A percentile compares a stretch with the other conserved stretches of the same genome.
Conservation (phyloP, 2,888 invertebrate genomes). For the Cephus nigrinus region DNA sequence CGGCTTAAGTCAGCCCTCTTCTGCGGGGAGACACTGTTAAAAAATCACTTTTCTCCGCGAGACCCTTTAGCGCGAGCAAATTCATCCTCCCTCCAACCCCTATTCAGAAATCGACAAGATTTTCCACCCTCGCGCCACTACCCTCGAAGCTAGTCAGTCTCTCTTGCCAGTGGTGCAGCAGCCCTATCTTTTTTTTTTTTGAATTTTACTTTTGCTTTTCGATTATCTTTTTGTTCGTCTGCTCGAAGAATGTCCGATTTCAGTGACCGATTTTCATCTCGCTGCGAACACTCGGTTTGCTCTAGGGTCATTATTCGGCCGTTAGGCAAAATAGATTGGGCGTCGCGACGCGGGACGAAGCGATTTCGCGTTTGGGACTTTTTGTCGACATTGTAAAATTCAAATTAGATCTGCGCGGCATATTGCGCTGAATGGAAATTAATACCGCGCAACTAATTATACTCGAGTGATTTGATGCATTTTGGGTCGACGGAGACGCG, state of each 20-base stretch:
- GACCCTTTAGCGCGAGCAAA: not conserved
- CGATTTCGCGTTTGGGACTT: slow-evolving; percentile 48
- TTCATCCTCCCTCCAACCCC: not conserved
- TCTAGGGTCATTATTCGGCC: slow-evolving; percentile 55
- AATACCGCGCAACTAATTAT: slow-evolving; percentile 63
- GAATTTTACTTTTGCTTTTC: not conserved
- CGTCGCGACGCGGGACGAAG: slow-evolving; percentile 37
- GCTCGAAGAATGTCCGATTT: not conserved
- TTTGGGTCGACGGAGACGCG: slow-evolving; percentile 9
- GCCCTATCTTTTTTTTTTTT: not conserved
- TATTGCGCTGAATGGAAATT: slow-evolving; percentile 64
- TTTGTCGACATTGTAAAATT: slow-evolving; percentile 58
- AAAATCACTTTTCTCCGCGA: slow-evolving; percentile 56
- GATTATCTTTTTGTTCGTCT: not conserved
- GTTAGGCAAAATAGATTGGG: slow-evolving; percentile 57
- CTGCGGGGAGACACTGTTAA: slow-evolving; percentile 50
- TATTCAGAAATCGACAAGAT: not conserved
- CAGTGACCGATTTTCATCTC: not conserved
- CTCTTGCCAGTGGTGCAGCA: not conserved
- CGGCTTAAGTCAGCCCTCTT: slow-evolving; percentile 38
- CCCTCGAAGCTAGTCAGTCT: not conserved
- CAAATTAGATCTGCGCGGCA: slow-evolving; percentile 61
- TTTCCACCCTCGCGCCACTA: not conserved
- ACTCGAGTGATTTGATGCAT: slow-evolving; percentile 23
- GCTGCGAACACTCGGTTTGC: not conserved